These are phyloP conservation scores for Leucozona laternaria DNA, from an alignment of 2,888 invertebrate genomes.

Conservation along the genomic window DNA sequence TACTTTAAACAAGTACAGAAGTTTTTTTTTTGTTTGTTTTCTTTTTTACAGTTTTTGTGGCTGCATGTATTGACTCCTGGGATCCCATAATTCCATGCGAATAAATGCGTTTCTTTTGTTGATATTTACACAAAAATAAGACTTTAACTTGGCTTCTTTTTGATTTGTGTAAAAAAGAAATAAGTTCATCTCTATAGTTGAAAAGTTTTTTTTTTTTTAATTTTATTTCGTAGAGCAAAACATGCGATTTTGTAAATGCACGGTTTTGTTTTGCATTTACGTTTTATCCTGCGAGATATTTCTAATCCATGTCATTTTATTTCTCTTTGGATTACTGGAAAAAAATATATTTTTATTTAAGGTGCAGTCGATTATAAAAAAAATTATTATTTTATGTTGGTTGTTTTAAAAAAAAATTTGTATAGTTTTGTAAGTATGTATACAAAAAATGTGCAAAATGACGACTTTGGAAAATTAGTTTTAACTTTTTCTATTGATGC, in stretches of 20 bases:
- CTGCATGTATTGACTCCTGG: slow-evolving; percentile 52
- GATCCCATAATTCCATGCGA: slow-evolving; percentile 56
- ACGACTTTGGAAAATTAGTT: slow-evolving; percentile 41
- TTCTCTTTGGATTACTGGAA: slow-evolving; percentile 70
- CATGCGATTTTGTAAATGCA: slow-evolving; percentile 18
- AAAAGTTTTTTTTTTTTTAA: slow-evolving; percentile 16
- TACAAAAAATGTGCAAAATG: slow-evolving; percentile 57
- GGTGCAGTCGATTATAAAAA: background rate
- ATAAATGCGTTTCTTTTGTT: slow-evolving; percentile 62
- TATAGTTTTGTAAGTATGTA: background rate
- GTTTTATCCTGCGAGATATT: slow-evolving; percentile 33
- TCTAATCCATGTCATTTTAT: slow-evolving; percentile 48
- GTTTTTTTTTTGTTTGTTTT: slow-evolving; percentile 14
- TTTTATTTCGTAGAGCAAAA: slow-evolving; percentile 52
- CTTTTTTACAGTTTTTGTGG: slow-evolving; percentile 14
- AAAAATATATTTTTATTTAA: slow-evolving; percentile 28
- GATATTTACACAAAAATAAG: slow-evolving; percentile 47
- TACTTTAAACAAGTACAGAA: slow-evolving; percentile 31
- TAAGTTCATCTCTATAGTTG: slow-evolving; percentile 16
- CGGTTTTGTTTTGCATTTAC: slow-evolving; percentile 22
- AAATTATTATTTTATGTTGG: background rate
- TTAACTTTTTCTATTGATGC: too few relatives aligned
- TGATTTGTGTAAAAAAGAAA: slow-evolving; percentile 29
- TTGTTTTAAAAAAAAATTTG: background rate
- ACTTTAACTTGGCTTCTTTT: slow-evolving; percentile 16